A percentile compares a stretch with the other conserved stretches of the same genome.
phyloP scores from a whole-genome alignment of 2,113 vertebrate species.

The Pongo abelii region DNA sequence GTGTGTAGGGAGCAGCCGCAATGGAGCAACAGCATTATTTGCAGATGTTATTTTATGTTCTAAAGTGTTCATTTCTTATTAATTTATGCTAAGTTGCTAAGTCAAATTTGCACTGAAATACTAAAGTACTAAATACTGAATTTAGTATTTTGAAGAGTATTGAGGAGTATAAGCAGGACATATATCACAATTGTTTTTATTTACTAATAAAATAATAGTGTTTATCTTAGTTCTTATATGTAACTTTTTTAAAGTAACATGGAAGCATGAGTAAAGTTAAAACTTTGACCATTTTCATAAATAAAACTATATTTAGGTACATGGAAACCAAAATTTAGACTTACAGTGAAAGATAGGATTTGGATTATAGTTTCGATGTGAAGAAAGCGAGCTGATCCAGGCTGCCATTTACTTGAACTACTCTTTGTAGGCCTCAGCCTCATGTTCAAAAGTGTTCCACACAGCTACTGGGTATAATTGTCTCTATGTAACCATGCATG shows the following conservation, averaged over 20 bases:
- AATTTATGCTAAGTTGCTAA: background rate
- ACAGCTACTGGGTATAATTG: background rate
- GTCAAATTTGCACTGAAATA: background rate
- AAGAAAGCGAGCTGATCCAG: background rate
- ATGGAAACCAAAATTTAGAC: background rate
- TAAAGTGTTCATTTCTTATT: background rate
- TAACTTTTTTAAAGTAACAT: background rate
- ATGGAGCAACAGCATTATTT: background rate
- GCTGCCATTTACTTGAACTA: background rate
- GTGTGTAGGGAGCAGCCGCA: background rate
- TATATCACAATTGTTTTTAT: background rate
- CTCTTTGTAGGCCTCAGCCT: background rate
- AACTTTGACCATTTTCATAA: background rate
- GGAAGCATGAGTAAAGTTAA: background rate
- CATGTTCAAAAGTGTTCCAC: background rate
- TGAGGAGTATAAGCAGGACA: background rate
- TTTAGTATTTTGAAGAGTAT: background rate
- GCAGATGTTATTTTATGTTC: background rate
- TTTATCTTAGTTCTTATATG: background rate
- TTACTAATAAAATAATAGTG: background rate
- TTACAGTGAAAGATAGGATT: background rate
- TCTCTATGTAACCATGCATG: background rate
- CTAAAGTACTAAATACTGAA: too few species aligned
- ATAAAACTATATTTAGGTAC: background rate
- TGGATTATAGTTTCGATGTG: background rate